These are phyloP conservation scores for Polydrusus cervinus DNA, from an alignment of 2,888 invertebrate species.

Conservation along the genomic window DNA sequence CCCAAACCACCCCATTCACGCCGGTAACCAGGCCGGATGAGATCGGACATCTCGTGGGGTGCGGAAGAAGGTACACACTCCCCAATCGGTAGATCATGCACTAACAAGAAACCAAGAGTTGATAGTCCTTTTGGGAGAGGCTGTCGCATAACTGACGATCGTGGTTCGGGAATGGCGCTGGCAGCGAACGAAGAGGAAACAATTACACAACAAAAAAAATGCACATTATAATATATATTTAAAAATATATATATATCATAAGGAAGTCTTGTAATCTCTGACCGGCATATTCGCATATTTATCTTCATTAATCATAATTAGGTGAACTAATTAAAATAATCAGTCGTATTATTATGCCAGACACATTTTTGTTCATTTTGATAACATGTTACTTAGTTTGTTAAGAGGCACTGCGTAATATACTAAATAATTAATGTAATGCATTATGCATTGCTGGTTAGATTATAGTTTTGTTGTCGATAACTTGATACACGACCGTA, in stretches of 20 bases:
- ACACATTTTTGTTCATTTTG: not conserved
- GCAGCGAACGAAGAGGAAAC: too few relatives aligned
- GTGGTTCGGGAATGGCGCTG: too few relatives aligned
- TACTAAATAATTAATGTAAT: not conserved
- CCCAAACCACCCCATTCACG: too few relatives aligned
- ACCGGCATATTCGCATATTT: not conserved
- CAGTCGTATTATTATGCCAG: constrained; percentile 1
- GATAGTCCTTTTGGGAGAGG: too few relatives aligned
- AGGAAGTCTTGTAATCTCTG: constrained; percentile 5
- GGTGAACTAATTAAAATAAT: constrained; percentile 10
- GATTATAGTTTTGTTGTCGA: not conserved
- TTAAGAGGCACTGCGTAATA: not conserved
- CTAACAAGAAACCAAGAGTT: too few relatives aligned
- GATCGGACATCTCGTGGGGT: too few relatives aligned
- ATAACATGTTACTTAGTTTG: not conserved
- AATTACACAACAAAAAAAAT: too few relatives aligned
- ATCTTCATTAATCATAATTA: constrained; percentile 5
- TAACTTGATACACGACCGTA: not conserved
- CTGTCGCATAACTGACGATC: too few relatives aligned
- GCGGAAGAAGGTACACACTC: too few relatives aligned
- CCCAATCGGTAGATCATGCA: too few relatives aligned
- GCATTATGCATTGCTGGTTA: constrained; percentile 1
- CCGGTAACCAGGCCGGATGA: too few relatives aligned
- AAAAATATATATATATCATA: not conserved
- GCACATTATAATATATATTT: too few relatives aligned